phyloP scores from a whole-genome alignment of 2,797 vertebrate genomes.

The Geotria australis region DNA sequence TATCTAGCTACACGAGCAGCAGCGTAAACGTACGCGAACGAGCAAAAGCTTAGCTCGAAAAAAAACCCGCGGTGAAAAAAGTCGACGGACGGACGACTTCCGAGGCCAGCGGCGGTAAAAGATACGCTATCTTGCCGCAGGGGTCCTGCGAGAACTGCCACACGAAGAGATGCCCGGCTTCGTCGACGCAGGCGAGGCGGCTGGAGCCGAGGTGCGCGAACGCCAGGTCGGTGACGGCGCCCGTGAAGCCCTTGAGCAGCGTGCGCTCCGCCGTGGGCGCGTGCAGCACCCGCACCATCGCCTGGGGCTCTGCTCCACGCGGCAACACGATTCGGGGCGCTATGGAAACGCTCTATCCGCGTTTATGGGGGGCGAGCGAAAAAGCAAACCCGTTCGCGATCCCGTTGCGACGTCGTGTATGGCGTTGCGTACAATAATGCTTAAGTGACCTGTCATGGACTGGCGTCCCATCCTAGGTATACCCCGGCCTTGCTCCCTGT shows the following conservation, averaged over 20 bases:
- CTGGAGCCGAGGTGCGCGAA: constrained; percentile 93
- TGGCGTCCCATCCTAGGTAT: no score
- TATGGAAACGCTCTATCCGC: background rate
- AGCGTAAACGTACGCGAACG: no score
- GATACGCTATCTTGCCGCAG: constrained; percentile 69
- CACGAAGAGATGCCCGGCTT: constrained; percentile 76
- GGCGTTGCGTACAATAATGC: no score
- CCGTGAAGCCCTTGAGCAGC: constrained; percentile 72
- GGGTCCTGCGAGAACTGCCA: constrained; percentile 58
- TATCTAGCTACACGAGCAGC: no score
- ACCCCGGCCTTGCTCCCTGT: no score
- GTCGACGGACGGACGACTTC: no score
- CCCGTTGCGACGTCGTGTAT: no score
- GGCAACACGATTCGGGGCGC: background rate
- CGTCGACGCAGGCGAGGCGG: constrained; percentile 69
- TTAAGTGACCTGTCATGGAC: no score
- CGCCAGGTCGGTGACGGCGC: constrained; percentile 62
- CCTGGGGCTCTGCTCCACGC: constrained; percentile 2
- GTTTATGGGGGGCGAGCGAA: background rate
- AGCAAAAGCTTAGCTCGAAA: no score
- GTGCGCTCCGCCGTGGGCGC: constrained; percentile 47
- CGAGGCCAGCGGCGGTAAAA: constrained; percentile 4
- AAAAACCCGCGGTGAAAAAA: no score
- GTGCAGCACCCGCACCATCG: constrained; percentile 79
- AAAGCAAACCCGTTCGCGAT: no score